Conservation (phyloP, 2,888 invertebrate genomes). For the Aproaerema taeniolella region DNA sequence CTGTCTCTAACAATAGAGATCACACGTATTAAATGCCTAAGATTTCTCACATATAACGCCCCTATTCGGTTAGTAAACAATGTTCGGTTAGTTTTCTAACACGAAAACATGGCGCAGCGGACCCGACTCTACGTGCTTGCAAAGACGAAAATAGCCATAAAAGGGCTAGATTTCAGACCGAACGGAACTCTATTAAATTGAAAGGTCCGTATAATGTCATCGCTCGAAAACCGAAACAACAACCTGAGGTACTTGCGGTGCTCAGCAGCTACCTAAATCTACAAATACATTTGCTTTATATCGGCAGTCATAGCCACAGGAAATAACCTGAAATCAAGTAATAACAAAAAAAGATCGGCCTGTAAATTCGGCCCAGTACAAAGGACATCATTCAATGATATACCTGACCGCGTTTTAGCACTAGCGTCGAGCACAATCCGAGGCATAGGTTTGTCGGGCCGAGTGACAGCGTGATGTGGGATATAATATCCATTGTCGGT, state of each 20-base stretch:
- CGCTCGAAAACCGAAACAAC: constrained; percentile 10
- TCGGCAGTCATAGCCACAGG: constrained; percentile 17
- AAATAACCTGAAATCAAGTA: constrained; percentile 17
- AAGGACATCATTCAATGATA: constrained; percentile 17
- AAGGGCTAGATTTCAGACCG: constrained; percentile 15
- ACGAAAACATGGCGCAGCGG: no score
- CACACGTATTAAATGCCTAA: no score
- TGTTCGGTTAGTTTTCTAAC: no score
- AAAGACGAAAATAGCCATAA: constrained; percentile 15
- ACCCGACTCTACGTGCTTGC: no score
- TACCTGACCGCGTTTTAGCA: constrained; percentile 12
- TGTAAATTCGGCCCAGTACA: constrained; percentile 19
- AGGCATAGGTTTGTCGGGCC: constrained; percentile 9
- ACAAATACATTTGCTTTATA: constrained; percentile 19
- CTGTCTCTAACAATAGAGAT: no score
- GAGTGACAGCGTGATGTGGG: constrained; percentile 15
- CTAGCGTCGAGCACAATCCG: constrained; percentile 15
- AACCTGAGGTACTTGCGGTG: constrained; percentile 12
- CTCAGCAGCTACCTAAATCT: constrained; percentile 1
- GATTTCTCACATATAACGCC: no score
- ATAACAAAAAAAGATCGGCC: constrained; percentile 16
- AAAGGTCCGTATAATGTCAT: constrained; percentile 4
- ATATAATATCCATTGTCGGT: constrained; percentile 10
- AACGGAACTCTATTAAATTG: constrained; percentile 12
- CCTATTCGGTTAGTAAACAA: no score